phyloP scores from a whole-genome alignment of 2,113 vertebrate genomes.

The Gadus macrocephalus region DNA sequence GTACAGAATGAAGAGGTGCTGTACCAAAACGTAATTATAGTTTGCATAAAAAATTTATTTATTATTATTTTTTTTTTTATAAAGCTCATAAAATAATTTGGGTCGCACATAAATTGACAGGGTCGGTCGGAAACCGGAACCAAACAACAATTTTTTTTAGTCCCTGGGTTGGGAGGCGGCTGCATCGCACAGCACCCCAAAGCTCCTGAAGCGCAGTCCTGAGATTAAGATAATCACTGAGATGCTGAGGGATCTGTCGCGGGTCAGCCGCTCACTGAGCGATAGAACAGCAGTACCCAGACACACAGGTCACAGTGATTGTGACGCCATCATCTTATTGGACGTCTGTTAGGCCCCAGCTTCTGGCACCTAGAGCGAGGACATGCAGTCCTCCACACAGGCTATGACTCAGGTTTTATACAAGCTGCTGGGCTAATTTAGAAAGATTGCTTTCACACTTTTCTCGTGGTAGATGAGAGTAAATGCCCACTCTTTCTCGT shows the following conservation, averaged over 20 bases:
- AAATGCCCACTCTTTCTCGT: conserved; percentile 16
- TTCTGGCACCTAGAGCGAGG: conserved; percentile 31
- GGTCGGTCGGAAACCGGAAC: too few species aligned
- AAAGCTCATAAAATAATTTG: too few species aligned
- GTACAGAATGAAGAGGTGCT: too few species aligned
- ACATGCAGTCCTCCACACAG: conserved; percentile 33
- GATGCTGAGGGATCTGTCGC: conserved; percentile 19
- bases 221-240: conserved; percentile 4
- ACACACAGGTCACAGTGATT: conserved; percentile 16
- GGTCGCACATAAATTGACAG: too few species aligned
- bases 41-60: too few species aligned
- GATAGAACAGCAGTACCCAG: conserved; percentile 32
- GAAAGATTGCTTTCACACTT: conserved; percentile 18
- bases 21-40: too few species aligned
- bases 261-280: conserved; percentile 5
- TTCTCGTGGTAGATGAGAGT: conserved; percentile 2
- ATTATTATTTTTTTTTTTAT: too few species aligned
- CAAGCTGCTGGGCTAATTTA: conserved; percentile 38
- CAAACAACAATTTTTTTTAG: too few species aligned
- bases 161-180: neutral
- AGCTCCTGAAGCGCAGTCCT: conserved; percentile 6
- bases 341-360: conserved; percentile 41
- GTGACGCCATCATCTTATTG: conserved; percentile 40
- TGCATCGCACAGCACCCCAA: neutral
- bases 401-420: conserved; percentile 52